Evolutionary conservation across 2,113 vertebrate genomes (phyloP).

Genomic region (Gymnocephalus cernua): DNA sequence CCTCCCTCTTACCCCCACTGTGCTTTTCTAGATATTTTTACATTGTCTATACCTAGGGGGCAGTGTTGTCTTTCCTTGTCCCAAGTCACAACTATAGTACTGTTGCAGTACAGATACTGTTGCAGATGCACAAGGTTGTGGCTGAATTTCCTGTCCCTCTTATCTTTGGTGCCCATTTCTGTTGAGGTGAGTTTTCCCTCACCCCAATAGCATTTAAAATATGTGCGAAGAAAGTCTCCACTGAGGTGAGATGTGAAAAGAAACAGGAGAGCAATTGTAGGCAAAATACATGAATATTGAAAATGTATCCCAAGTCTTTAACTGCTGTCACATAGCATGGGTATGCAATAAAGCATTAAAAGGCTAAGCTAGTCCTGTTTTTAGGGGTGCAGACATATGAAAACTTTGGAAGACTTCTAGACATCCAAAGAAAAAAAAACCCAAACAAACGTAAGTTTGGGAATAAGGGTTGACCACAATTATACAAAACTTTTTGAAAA

Average conservation of each 20-base stretch:
- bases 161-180: background rate
- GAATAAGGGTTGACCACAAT: background rate
- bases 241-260: conserved; percentile 24
- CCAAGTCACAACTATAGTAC: background rate
- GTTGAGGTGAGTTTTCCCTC: conserved; percentile 9
- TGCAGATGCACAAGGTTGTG: conserved; percentile 35
- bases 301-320: background rate
- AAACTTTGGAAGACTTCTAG: background rate
- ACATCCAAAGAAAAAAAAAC: background rate
- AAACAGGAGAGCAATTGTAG: background rate
- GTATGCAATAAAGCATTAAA: background rate
- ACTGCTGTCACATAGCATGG: background rate
- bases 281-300: background rate
- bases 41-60: conserved; percentile 75
- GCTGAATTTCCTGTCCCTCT: conserved; percentile 46
- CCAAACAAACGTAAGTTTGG: too few relatives aligned
- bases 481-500: conserved; percentile 4
- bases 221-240: conserved; percentile 1
- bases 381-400: background rate
- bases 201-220: conserved; percentile 19
- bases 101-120: conserved; percentile 32
- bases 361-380: background rate
- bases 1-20: background rate
- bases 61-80: conserved; percentile 82
- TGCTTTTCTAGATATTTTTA: conserved; percentile 6